Percentiles rank a stretch among this genome's conserved stretches.
Evolutionary conservation across 2,113 vertebrate species (phyloP).

Genomic region (Tympanuchus pallidicinctus): DNA sequence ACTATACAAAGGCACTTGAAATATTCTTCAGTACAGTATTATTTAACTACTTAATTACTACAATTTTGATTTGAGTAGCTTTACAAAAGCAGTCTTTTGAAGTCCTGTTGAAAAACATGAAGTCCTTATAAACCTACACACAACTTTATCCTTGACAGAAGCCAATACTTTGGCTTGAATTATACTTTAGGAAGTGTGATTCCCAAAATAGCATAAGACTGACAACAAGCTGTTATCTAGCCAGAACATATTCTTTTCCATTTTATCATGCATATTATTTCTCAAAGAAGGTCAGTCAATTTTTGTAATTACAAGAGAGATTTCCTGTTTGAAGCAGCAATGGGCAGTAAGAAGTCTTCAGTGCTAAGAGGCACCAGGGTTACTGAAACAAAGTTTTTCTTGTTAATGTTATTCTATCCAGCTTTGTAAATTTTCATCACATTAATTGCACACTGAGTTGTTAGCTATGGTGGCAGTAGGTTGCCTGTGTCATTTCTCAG

Average conservation of each 20-base stretch:
- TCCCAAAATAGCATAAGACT: constrained; percentile 25
- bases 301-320: background rate
- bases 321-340: background rate
- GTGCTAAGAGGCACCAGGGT: background rate
- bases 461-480: background rate
- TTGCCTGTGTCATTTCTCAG: background rate
- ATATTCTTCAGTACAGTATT: background rate
- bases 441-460: background rate
- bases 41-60: background rate
- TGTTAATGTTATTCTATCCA: background rate
- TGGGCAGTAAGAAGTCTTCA: background rate
- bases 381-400: background rate
- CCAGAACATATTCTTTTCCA: constrained; percentile 24
- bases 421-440: background rate
- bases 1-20: background rate
- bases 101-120: background rate
- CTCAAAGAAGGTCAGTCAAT: background rate
- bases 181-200: constrained; percentile 2
- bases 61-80: background rate
- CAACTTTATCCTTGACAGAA: background rate
- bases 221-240: constrained; percentile 17
- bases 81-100: background rate
- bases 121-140: background rate
- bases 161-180: background rate
- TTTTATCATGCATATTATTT: constrained; percentile 11